Evolutionary conservation across 2,113 vertebrate genomes (phyloP).

Genomic region (Bujurquina vittata): DNA sequence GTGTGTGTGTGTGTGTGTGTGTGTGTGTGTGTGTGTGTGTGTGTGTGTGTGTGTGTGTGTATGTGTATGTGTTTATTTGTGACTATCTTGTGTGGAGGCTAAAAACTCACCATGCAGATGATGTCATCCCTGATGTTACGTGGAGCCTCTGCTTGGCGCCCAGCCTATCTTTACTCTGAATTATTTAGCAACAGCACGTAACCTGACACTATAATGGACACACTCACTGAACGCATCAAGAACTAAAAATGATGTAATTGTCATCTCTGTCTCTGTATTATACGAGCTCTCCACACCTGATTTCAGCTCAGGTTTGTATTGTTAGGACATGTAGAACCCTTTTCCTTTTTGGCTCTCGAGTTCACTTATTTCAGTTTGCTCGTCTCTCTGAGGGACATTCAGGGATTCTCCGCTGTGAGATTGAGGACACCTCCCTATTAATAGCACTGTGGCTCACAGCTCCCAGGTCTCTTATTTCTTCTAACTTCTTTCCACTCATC

Average conservation of each 20-base stretch:
- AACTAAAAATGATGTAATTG: constrained; percentile 34
- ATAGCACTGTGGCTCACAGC: constrained; percentile 54
- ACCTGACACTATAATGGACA: constrained; percentile 62
- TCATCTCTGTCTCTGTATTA: background rate
- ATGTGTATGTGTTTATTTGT: background rate
- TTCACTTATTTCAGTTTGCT: constrained; percentile 27
- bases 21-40: background rate
- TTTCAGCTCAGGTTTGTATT: background rate
- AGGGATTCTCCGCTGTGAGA: constrained; percentile 59
- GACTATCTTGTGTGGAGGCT: background rate
- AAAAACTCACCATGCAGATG: constrained; percentile 35
- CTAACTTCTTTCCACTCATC: constrained; percentile 42
- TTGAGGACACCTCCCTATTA: constrained; percentile 66
- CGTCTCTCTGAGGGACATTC: constrained; percentile 41
- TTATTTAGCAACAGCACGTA: constrained; percentile 72
- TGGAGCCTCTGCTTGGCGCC: constrained; percentile 38
- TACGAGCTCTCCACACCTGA: background rate
- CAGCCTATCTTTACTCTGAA: constrained; percentile 58
- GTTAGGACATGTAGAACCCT: background rate
- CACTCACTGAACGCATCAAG: constrained; percentile 38
- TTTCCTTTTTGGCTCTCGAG: constrained; percentile 16
- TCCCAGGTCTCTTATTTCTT: constrained; percentile 64
- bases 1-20: background rate
- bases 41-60: background rate
- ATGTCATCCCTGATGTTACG: constrained; percentile 57